phyloP scores from a whole-genome alignment of 2,888 invertebrate genomes.

The Gibbula magus region DNA sequence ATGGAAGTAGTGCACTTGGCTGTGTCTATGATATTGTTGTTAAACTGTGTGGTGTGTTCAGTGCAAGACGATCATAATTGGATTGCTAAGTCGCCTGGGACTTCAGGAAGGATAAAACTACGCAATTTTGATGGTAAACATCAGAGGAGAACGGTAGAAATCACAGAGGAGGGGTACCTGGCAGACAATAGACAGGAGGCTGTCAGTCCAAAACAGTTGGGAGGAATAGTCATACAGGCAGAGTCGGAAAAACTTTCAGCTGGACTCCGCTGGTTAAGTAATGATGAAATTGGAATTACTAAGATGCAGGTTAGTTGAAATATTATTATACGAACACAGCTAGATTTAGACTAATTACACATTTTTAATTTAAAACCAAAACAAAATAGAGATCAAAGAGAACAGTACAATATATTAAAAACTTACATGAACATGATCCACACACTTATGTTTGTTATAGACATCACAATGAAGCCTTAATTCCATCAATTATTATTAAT shows the following conservation, averaged over 20 bases:
- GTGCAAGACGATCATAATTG: slow-evolving; percentile 36
- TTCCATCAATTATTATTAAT: too few species aligned
- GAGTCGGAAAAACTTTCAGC: slow-evolving; percentile 70
- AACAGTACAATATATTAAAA: too few species aligned
- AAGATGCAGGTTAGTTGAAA: slow-evolving; percentile 73
- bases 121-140: slow-evolving; percentile 39
- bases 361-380: background rate
- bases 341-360: background rate
- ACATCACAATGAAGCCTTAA: too few species aligned
- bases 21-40: slow-evolving; percentile 38
- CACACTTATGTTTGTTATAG: too few species aligned
- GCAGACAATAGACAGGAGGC: slow-evolving; percentile 63
- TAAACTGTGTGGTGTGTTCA: slow-evolving; percentile 26
- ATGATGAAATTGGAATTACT: slow-evolving; percentile 75
- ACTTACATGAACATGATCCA: too few species aligned
- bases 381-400: background rate
- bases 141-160: slow-evolving; percentile 41
- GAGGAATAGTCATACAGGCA: slow-evolving; percentile 66
- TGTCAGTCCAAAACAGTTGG: slow-evolving; percentile 64
- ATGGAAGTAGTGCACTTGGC: slow-evolving; percentile 32
- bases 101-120: slow-evolving; percentile 41
- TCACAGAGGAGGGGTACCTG: slow-evolving; percentile 59
- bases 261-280: slow-evolving; percentile 71
- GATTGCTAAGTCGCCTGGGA: slow-evolving; percentile 36
- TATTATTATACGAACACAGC: too few species aligned